Conservation (phyloP, 2,113 vertebrate species). For the Burhinus oedicnemus region DNA sequence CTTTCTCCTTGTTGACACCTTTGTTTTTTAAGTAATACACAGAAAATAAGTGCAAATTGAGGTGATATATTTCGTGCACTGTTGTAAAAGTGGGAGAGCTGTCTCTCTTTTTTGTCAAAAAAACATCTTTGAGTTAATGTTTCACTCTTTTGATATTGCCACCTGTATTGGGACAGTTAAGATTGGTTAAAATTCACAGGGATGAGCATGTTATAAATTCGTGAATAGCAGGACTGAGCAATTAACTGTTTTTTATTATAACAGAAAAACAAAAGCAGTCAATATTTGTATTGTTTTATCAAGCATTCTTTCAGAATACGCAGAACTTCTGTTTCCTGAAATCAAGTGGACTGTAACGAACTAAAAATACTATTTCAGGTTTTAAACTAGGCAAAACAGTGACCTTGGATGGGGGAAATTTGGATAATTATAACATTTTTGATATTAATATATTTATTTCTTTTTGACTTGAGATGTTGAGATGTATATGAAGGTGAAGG, state of each 20-base stretch:
- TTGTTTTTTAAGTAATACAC: neutral
- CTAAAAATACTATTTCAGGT: neutral
- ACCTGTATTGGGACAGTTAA: neutral
- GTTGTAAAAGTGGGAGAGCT: neutral
- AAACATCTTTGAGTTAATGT: neutral
- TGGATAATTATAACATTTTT: neutral
- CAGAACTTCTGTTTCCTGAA: neutral
- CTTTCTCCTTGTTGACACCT: neutral
- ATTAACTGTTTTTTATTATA: neutral
- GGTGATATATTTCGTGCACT: neutral
- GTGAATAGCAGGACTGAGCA: neutral
- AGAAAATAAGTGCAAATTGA: neutral
- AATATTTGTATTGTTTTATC: neutral
- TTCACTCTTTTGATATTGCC: neutral
- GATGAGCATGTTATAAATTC: neutral
- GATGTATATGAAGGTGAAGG: neutral
- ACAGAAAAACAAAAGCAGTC: neutral
- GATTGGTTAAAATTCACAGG: neutral
- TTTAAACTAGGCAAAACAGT: neutral
- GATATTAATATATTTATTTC: neutral
- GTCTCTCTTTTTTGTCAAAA: neutral
- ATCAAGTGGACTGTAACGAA: neutral
- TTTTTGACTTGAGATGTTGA: neutral
- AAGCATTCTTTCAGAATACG: neutral
- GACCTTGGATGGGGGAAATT: neutral